Evolutionary conservation across 2,113 vertebrate species (phyloP).

Genomic region (Tyrannus savana): DNA sequence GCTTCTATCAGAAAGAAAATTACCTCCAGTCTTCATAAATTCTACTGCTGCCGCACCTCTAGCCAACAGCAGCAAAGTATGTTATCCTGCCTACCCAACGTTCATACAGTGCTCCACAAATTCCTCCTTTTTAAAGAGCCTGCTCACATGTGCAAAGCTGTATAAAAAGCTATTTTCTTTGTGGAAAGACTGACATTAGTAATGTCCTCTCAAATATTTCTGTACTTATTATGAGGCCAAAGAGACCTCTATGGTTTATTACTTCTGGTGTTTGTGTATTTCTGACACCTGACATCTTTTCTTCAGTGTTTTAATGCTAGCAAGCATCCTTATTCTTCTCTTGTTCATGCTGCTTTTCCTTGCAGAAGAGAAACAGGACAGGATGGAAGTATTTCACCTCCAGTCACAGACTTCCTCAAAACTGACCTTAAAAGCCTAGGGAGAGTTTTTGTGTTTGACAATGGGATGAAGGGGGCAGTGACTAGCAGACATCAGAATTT

Average conservation of each 20-base stretch:
- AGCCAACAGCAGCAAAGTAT: background rate
- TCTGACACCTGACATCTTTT: background rate
- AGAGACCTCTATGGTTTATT: background rate
- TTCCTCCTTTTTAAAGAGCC: background rate
- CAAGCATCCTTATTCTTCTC: background rate
- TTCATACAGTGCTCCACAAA: background rate
- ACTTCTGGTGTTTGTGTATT: background rate
- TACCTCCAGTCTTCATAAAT: background rate
- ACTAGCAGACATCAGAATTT: background rate
- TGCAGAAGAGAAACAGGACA: background rate
- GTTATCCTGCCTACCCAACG: background rate
- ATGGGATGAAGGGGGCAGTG: background rate
- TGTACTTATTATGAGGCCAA: background rate
- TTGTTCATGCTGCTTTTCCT: background rate
- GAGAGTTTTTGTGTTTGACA: background rate
- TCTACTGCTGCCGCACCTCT: background rate
- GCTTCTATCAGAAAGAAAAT: background rate
- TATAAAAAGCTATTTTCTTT: background rate
- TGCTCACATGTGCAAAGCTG: background rate
- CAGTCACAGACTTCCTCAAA: background rate
- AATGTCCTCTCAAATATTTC: background rate
- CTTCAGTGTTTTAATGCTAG: background rate
- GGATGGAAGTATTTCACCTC: background rate
- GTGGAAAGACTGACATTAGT: background rate
- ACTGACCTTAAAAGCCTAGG: background rate